Evolutionary conservation across 1,140 invertebrate species (phyloP).

Genomic region (Samia ricini): DNA sequence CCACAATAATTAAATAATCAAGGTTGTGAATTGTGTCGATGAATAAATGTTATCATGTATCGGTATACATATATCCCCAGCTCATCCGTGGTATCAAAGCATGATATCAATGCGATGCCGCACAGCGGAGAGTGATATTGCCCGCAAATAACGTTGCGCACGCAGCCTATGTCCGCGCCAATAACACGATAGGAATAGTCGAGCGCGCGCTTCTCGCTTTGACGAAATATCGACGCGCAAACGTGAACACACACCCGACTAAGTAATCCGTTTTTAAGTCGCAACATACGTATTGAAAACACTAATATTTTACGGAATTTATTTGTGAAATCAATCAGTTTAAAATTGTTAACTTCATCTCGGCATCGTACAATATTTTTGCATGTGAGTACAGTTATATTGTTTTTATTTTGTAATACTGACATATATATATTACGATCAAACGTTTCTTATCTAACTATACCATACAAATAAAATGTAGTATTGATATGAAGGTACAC

Average conservation of each 20-base stretch:
- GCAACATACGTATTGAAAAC: constrained; percentile 10
- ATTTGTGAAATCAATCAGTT: constrained; percentile 10
- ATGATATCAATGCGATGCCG: constrained; percentile 44
- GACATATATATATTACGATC: constrained; percentile 6
- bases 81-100: background rate
- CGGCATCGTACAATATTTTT: constrained; percentile 18
- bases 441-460: constrained; percentile 12
- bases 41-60: background rate
- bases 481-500: background rate
- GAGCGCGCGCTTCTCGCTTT: constrained; percentile 50
- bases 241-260: constrained; percentile 43
- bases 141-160: constrained; percentile 39
- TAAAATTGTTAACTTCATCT: constrained; percentile 19
- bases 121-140: constrained; percentile 43
- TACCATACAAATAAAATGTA: background rate
- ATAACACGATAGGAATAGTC: constrained; percentile 47
- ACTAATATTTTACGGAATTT: background rate
- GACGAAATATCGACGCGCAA: constrained; percentile 38
- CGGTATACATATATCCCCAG: background rate
- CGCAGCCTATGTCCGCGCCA: constrained; percentile 40
- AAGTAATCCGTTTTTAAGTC: constrained; percentile 29
- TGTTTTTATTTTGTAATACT: constrained; percentile 7
- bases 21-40: background rate
- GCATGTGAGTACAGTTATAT: constrained; percentile 22
- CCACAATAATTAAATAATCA: background rate